Evolutionary conservation across 2,888 invertebrate genomes (phyloP).

Genomic region (Amphipyra tragopoginis): DNA sequence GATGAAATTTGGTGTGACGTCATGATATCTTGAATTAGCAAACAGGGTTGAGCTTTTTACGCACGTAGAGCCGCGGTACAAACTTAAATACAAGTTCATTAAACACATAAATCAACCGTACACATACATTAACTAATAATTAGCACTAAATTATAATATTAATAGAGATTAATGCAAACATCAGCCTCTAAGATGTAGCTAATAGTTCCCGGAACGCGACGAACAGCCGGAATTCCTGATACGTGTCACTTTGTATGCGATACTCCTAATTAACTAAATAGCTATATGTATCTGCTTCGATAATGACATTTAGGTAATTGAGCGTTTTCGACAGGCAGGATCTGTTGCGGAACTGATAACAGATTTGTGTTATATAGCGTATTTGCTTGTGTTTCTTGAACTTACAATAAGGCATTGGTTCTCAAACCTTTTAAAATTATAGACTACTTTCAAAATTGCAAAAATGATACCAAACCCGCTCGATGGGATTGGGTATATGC

Average conservation of each 20-base stretch:
- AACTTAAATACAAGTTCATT: conserved; percentile 8
- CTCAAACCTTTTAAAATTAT: too few relatives aligned
- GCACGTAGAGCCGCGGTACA: too few relatives aligned
- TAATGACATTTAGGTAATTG: conserved; percentile 52
- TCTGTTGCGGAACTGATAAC: conserved; percentile 37
- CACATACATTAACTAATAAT: conserved; percentile 62
- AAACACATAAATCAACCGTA: conserved; percentile 19
- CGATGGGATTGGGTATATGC: too few relatives aligned
- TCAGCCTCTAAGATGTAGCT: conserved; percentile 64
- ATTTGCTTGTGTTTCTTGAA: not conserved
- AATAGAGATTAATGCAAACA: conserved; percentile 60
- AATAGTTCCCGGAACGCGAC: conserved; percentile 75
- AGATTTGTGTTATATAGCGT: conserved; percentile 24
- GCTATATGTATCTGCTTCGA: conserved; percentile 40
- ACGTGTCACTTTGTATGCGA: conserved; percentile 51
- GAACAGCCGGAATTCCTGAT: conserved; percentile 71
- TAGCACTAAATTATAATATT: conserved; percentile 68
- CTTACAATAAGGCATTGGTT: too few relatives aligned
- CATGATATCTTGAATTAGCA: too few relatives aligned
- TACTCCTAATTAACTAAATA: conserved; percentile 54
- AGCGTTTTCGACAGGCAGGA: conserved; percentile 43
- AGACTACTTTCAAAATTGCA: too few relatives aligned
- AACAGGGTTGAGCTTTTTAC: too few relatives aligned
- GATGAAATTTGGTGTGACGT: too few relatives aligned
- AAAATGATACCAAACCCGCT: too few relatives aligned